Percentiles rank a stretch among this genome's conserved stretches.
These are phyloP conservation scores for Pseudorectes ferrugineus DNA, from an alignment of 2,113 vertebrate genomes.

Conservation along the genomic window DNA sequence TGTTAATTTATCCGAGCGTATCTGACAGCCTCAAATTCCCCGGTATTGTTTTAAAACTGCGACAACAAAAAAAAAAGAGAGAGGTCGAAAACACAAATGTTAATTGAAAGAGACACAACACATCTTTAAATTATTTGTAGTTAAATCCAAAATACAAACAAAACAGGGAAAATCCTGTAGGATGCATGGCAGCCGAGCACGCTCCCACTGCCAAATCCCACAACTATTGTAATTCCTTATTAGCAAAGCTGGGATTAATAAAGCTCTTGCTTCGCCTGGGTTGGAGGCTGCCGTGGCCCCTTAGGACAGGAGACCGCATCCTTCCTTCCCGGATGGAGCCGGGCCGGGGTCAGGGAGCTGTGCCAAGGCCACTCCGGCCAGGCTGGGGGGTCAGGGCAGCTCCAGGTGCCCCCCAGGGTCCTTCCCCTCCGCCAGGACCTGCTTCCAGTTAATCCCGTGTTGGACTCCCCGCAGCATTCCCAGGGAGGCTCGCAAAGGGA, in stretches of 20 bases:
- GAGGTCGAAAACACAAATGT: background rate
- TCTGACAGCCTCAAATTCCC: background rate
- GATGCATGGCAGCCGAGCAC: background rate
- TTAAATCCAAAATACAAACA: conserved; percentile 68
- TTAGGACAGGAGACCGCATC: conserved; percentile 82
- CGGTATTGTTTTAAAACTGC: background rate
- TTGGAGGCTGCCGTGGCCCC: conserved; percentile 67
- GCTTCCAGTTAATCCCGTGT: background rate
- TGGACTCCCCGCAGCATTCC: background rate
- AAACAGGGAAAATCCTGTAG: background rate
- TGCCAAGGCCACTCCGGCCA: conserved; percentile 55
- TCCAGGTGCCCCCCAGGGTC: background rate
- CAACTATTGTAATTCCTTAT: conserved; percentile 72
- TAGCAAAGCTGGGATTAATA: conserved; percentile 86
- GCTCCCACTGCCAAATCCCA: conserved; percentile 61
- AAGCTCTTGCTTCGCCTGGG: conserved; percentile 63
- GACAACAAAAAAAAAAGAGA: background rate
- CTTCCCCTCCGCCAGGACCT: background rate
- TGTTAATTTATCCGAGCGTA: background rate
- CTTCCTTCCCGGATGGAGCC: conserved; percentile 83
- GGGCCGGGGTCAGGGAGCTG: conserved; percentile 69
- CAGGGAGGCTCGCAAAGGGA: background rate
- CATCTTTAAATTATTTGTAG: conserved; percentile 70
- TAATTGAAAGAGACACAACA: conserved; percentile 59
- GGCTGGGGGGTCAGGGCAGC: conserved; percentile 55